Percentiles rank a stretch among this genome's conserved stretches.
phyloP scores from a whole-genome alignment of 2,113 vertebrate genomes.

The human (Homo sapiens) region GRCh38 chr7:130684001-130684500 shows the following conservation, averaged over 20 bases:
- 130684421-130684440: slow-evolving; percentile 12
- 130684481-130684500: slow-evolving; percentile 8
- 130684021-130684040: not conserved
- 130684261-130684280: not conserved
- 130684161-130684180: not conserved
- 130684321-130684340: not conserved
- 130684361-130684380: not conserved
- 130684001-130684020: not conserved
- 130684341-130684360: not conserved
- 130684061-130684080: not conserved
- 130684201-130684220: not conserved
- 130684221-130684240: not conserved
- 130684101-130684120: not conserved
- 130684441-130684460: not conserved
- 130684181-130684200: not conserved
- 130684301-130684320: not conserved
- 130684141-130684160: not conserved
- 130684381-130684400: not conserved
- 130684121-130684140: not conserved
- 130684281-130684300: not conserved
- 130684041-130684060: not conserved
- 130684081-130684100: not conserved
- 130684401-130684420: not conserved
- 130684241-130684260: slow-evolving; percentile 14
- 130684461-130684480: not conserved